These are phyloP conservation scores for Drosophila mimica DNA, from an alignment of 2,888 invertebrate genomes.

Conservation along the genomic window DNA sequence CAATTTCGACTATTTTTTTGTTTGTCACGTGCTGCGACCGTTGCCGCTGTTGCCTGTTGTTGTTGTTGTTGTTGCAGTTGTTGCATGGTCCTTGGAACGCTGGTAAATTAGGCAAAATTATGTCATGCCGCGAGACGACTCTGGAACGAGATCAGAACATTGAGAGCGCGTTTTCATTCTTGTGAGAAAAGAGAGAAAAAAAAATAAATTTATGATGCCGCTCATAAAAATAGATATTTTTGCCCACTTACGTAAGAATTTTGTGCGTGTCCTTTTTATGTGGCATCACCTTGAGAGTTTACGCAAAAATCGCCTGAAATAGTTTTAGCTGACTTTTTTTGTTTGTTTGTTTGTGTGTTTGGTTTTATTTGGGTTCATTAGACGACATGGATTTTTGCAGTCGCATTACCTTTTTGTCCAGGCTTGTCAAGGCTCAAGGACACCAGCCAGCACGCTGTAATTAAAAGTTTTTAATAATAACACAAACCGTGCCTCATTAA, in stretches of 20 bases:
- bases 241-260: constrained; percentile 72
- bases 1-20: constrained; percentile 43
- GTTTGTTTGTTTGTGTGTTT: constrained; percentile 6
- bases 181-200: constrained; percentile 12
- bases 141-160: constrained; percentile 80
- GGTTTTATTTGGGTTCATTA: constrained; percentile 62
- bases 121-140: constrained; percentile 68
- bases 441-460: constrained; percentile 46
- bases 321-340: constrained; percentile 59
- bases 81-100: constrained; percentile 60
- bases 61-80: constrained; percentile 21
- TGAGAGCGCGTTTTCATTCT: constrained; percentile 77
- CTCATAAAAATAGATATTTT: constrained; percentile 65
- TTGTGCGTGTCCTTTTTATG: constrained; percentile 52
- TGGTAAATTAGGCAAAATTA: constrained; percentile 75
- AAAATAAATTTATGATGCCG: constrained; percentile 57
- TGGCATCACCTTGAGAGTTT: constrained; percentile 68
- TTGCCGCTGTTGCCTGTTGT: constrained; percentile 28
- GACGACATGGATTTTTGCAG: constrained; percentile 43
- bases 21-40: constrained; percentile 73
- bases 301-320: constrained; percentile 70
- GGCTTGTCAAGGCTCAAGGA: constrained; percentile 52
- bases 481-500: constrained; percentile 61
- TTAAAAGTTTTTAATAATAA: constrained; percentile 75
- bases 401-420: constrained; percentile 20